Percentiles rank a stretch among this genome's conserved stretches.
Conservation (phyloP, 2,888 invertebrate genomes). For the Stenodema calcarata region DNA sequence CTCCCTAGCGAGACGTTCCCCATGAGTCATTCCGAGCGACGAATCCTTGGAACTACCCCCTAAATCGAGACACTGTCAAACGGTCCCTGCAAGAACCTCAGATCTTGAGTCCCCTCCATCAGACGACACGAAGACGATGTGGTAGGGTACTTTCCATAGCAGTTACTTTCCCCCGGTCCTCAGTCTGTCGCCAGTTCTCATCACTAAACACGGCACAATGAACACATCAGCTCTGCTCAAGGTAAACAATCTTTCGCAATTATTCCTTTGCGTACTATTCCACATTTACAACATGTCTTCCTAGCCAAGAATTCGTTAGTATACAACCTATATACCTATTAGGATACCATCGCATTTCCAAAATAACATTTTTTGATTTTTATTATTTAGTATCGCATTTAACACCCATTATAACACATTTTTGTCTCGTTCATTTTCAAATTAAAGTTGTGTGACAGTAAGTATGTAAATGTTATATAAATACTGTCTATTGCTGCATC, state of each 20-base stretch:
- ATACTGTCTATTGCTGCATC: no score
- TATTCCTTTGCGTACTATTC: background rate
- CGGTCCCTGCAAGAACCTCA: background rate
- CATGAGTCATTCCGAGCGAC: background rate
- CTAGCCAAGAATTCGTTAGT: no score
- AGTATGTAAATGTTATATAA: no score
- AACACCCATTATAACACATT: no score
- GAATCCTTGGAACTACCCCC: background rate
- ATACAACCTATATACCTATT: no score
- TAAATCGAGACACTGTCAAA: background rate
- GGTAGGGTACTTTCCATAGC: slow-evolving; percentile 22
- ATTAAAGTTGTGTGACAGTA: no score
- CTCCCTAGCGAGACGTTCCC: background rate
- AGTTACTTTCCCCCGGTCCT: slow-evolving; percentile 18
- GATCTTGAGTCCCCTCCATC: background rate
- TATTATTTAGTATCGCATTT: no score
- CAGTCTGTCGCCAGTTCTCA: background rate
- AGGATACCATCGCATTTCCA: no score
- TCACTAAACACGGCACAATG: background rate
- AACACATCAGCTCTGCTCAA: slow-evolving; percentile 1
- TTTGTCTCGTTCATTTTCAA: no score
- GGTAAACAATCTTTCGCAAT: background rate
- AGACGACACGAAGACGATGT: slow-evolving; percentile 6
- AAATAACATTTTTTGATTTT: no score
- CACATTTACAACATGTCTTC: no score